Conservation (phyloP, 2,888 invertebrate genomes). For the Athrips mouffetella region DNA sequence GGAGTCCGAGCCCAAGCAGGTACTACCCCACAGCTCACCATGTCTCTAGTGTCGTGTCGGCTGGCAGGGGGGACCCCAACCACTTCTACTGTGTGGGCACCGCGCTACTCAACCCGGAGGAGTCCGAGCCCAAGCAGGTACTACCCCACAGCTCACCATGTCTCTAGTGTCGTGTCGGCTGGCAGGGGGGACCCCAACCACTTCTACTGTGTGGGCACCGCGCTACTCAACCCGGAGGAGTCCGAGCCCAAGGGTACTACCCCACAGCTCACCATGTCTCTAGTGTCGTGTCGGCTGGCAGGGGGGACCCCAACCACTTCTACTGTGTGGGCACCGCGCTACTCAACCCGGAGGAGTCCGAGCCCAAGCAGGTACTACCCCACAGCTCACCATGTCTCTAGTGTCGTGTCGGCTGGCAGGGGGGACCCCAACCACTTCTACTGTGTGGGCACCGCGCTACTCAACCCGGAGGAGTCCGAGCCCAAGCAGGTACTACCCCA, state of each 20-base stretch:
- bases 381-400: conserved; percentile 93
- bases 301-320: conserved; percentile 94
- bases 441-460: conserved; percentile 95
- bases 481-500: conserved; percentile 86
- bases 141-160: conserved; percentile 34
- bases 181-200: conserved; percentile 89
- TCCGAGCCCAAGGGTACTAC: conserved; percentile 98
- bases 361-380: conserved; percentile 88
- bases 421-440: conserved; percentile 96
- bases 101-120: conserved; percentile 95
- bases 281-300: no score
- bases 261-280: no score
- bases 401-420: conserved; percentile 96
- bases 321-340: conserved; percentile 97
- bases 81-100: conserved; percentile 97
- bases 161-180: no score
- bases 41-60: no score
- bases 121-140: conserved; percentile 89
- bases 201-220: conserved; percentile 98
- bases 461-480: conserved; percentile 97
- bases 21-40: no score
- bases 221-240: conserved; percentile 95
- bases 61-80: no score
- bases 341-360: conserved; percentile 96
- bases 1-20: conserved; percentile 89